Evolutionary conservation across 2,888 invertebrate genomes (phyloP), one percentile per base, ranked within the genome.

Genomic region (Drosophila meridiana): DNA sequence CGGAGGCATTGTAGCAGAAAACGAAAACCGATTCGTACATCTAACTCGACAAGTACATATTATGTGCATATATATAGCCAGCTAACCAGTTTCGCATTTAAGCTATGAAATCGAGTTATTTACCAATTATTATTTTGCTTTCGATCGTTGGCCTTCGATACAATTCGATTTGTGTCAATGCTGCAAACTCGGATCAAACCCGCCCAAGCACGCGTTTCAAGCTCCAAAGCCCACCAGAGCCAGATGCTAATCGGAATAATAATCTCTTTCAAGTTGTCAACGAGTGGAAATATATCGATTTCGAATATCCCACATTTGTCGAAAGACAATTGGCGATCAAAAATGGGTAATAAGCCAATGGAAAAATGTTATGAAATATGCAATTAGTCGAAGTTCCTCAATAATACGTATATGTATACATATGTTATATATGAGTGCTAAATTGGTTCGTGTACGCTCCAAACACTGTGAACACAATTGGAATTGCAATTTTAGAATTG

Each of bases 211-310:
- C 11, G 28, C 53, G 14, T 28, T 55, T 38, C 20, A 55, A 28
- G 38, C 32, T 50, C 32, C 50, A 50, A 32, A 50, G 11, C 32
- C 50, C 32, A 11, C 9, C 32, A 4, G n/a, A n/a, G 50, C 32
- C 32, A 9, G n/a, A 50, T n/a, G 55, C 3, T 30, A 30, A 32
- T 4, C 48, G 30, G 2, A 26, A 38, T 8, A 26, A 4, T 32
- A 55, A 38, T 40, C 26, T 30, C 8, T 80, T 92, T 73, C 70
- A 90, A 69, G 95, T 95, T 32, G 93, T 96, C 30, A 96, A 96
- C 91, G 95, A 95, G 69, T 97, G 97, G 97, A 95, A 95, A 74
- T 94, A 94, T 42, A 92, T 97, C 6, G 97, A 97, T 90, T 97
- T 95, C 89, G 95, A 95, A 58, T 97, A 95, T 91, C 95, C 95